Evolutionary conservation across 2,113 vertebrate genomes (phyloP).

Genomic region (Fulmarus glacialis): DNA sequence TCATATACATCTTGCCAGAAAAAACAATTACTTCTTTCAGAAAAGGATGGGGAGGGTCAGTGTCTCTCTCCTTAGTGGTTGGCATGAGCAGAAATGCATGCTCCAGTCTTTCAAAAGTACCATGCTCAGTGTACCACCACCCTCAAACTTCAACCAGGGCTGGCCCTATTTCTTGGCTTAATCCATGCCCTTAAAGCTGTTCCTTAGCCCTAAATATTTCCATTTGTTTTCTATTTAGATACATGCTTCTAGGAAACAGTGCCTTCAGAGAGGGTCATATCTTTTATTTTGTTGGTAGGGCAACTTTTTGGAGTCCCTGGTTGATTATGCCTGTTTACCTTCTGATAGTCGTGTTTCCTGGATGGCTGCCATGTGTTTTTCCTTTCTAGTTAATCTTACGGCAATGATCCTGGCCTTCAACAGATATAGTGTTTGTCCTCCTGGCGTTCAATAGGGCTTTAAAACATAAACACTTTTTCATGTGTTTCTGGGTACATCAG

Average conservation of each 20-base stretch:
- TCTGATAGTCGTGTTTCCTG: conserved; percentile 41
- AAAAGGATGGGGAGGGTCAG: not conserved
- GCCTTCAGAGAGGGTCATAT: not conserved
- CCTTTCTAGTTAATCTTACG: conserved; percentile 27
- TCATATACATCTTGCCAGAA: not conserved
- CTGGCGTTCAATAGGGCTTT: not conserved
- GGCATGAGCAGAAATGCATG: not conserved
- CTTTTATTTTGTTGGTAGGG: conserved; percentile 8
- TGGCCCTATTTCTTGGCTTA: not conserved
- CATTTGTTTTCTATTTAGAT: not conserved
- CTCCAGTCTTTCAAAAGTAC: not conserved
- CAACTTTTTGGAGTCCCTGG: not conserved
- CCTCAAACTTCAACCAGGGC: not conserved
- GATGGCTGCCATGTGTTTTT: conserved; percentile 19
- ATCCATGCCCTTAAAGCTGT: not conserved
- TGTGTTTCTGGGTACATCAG: not conserved
- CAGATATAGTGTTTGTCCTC: conserved; percentile 17
- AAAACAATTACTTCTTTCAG: not conserved
- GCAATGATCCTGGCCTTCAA: conserved; percentile 42
- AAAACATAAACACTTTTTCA: conserved; percentile 32
- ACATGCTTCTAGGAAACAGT: not conserved
- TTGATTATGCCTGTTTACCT: conserved; percentile 41
- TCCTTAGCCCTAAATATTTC: not conserved
- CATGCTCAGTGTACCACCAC: not conserved
- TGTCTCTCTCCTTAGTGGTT: not conserved